Evolutionary conservation across 1,140 invertebrate species (phyloP).

Genomic region (Sarcophaga peregrina): DNA sequence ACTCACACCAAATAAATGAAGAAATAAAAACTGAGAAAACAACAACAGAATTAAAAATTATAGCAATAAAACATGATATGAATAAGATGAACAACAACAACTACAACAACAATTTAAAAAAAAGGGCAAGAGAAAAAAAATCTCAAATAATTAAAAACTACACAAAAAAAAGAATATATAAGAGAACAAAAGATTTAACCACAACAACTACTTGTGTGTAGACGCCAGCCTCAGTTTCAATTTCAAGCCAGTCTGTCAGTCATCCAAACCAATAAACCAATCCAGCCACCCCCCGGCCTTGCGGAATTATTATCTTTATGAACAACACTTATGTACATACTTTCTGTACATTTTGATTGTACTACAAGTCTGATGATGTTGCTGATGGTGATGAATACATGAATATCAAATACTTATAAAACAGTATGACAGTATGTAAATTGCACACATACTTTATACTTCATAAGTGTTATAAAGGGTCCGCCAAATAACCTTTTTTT

Average conservation of each 20-base stretch:
- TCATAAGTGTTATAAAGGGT: too few relatives aligned
- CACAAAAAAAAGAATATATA: neutral
- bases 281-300: constrained; percentile 36
- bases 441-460: too few relatives aligned
- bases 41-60: neutral
- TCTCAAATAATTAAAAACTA: too few relatives aligned
- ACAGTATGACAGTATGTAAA: too few relatives aligned
- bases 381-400: too few relatives aligned
- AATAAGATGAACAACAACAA: neutral
- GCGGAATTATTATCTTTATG: constrained; percentile 32
- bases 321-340: neutral
- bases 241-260: constrained; percentile 33
- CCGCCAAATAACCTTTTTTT: too few relatives aligned
- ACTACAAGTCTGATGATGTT: too few relatives aligned
- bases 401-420: too few relatives aligned
- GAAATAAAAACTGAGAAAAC: neutral
- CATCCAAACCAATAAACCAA: constrained; percentile 19
- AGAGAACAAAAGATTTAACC: constrained; percentile 40
- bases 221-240: constrained; percentile 36
- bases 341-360: neutral
- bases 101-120: neutral
- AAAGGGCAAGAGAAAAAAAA: neutral
- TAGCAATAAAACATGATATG: neutral
- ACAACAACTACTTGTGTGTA: constrained; percentile 30
- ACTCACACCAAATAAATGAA: too few relatives aligned